Evolutionary conservation across 1,140 invertebrate genomes (phyloP), one percentile per base, ranked within the genome.

Genomic region (Diorhabda elongata): DNA sequence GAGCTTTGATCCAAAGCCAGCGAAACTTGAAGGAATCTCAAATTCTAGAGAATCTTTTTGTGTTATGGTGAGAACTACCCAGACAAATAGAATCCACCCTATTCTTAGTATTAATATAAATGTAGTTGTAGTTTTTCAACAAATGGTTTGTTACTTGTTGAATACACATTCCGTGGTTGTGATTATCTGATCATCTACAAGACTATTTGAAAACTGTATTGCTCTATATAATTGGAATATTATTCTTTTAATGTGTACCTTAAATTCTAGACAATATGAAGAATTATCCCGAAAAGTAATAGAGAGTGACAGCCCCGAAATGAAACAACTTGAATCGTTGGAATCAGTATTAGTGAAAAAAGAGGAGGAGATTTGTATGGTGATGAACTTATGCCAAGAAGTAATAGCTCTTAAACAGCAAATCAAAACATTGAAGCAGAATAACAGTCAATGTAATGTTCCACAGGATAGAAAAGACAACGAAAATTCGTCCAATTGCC

Each of bases 351-450:
- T 86, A 3, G 77, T 70, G 41, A 76, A 71, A 2, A 86, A 85
- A 75, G 84, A 86, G 73, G 80, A 84, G 69, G 85, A 86, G 74
- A 84, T 86, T 44, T 82, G 76, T 11, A 82, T 83, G 60, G 79
- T 86, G 8, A 77, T 84, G 70, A 73, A 77, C 60, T 74, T 86
- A n/a, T 85, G 83, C 67, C 82, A 83, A 69, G 84, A 86, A 75
- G 84, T 85, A 6, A 69, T 81, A 67, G 67, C 73, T 6, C 69
- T 86, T 60, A 86, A 84, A 66, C 78, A 82, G 42, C 82, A 85
- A 74, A 80, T 85, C 65, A 82, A 78, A 72, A 59, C 74, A 42
- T 57, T 83, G 3, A 78, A 81, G 66, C 76, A 84, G 43, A 80
- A 75, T 64, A 68, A 69, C 3, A 78, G 75, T 61, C 71, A 74